phyloP scores from a whole-genome alignment of 2,888 invertebrate genomes.

The Drosophila ochracea region DNA sequence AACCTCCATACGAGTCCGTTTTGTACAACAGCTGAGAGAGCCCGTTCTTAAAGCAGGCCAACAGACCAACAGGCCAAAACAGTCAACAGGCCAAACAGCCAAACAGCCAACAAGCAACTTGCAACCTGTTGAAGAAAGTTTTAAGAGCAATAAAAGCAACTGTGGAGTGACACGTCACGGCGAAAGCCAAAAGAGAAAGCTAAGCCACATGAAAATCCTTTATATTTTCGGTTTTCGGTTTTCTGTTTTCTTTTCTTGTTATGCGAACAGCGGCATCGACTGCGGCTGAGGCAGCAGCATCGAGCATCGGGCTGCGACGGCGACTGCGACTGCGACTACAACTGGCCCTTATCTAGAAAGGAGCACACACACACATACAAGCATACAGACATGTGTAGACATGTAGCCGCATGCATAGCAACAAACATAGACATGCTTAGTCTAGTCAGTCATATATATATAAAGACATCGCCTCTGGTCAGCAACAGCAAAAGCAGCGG shows the following conservation, averaged over 20 bases:
- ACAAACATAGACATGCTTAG: conserved; percentile 15
- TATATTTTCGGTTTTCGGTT: conserved; percentile 14
- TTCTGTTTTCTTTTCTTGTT: conserved; percentile 6
- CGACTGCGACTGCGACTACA: conserved; percentile 4
- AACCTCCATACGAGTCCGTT: conserved; percentile 33
- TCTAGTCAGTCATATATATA: conserved; percentile 4
- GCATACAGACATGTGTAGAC: conserved; percentile 8
- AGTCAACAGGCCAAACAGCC: conserved; percentile 3
- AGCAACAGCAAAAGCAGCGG: conserved; percentile 2
- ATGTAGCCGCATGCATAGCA: conserved; percentile 12
- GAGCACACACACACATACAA: conserved; percentile 9
- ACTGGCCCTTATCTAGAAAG: conserved; percentile 5
- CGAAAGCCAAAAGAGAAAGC: conserved; percentile 66
- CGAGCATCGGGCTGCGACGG: conserved; percentile 7
- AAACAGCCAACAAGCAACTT: conserved; percentile 9
- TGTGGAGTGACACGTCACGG: conserved; percentile 42
- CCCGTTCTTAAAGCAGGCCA: neutral
- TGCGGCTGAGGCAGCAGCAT: conserved; percentile 6
- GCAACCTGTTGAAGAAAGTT: conserved; percentile 75
- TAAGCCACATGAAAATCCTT: conserved; percentile 65
- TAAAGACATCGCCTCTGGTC: conserved; percentile 24
- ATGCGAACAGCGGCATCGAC: conserved; percentile 18
- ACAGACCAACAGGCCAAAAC: conserved; percentile 1
- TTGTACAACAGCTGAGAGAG: conserved; percentile 29
- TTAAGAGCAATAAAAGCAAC: conserved; percentile 51